Base-by-base conservation (phyloP, 2,888 invertebrate species). In the Ephialtes manifestator region DNA sequence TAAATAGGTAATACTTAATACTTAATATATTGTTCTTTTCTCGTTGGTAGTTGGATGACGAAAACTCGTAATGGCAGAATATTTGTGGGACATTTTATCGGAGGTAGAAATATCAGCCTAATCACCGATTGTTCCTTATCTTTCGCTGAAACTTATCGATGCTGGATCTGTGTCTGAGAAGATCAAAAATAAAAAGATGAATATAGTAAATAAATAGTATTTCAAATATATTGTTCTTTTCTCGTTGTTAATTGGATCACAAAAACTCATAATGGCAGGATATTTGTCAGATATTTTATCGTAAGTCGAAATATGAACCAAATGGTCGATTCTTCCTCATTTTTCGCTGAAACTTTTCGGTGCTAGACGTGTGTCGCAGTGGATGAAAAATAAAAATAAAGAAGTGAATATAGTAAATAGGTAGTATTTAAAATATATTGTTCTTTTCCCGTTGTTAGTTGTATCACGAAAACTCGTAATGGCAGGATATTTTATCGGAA, bases 251-350 rank as follows among this genome's bases (percentile, higher is more conserved):
- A 2, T 24, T 24, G 24, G 24, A 24, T 24, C 24, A 24, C 24
- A 24, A 24, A 24, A 24, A 1, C 24, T 24, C 24, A 24, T 24
- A 2, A 24, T 24, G 24, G 2, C 1, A 24, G 24, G 24, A 24
- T 24, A 24, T 24, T 24, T 15, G 24, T 75, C 53, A 31, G 72
- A 71, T 24, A 75, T 18, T 15, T n/a, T 31, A 63, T 46, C 35
- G 65, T 20, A 53, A 68, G 67, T 39, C 67, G 20, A 74, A 68
- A 68, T 8, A 35, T 20, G 70, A 76, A 58, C 46, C 46, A 72
- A 74, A 82, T 53, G 84, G 84, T 63, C 84, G 79, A 82, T 77
- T 75, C 35, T 46, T 43, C 1, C 15, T 70, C 18, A 68, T 58
- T 13, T 55, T 24, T 8, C n/a, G n/a, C 1, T n/a, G 35, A 31